phyloP scores from a whole-genome alignment of 2,888 invertebrate species.

The Sisyra nigra region DNA sequence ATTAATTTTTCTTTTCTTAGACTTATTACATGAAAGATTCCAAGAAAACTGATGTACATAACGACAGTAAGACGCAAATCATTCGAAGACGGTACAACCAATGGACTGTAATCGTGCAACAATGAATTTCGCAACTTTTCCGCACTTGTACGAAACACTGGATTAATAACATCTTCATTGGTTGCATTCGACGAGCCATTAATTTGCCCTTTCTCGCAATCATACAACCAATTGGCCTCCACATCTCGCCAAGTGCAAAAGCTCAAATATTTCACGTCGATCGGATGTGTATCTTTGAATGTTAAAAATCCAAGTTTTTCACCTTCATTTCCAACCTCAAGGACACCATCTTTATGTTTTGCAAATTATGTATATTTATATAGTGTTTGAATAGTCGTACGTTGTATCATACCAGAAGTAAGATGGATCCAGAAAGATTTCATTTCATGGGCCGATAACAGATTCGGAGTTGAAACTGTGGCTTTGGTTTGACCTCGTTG shows the following conservation, averaged over 20 bases:
- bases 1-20: too few species aligned
- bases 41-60: too few species aligned
- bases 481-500: conserved; percentile 38
- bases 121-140: conserved; percentile 36
- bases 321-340: conserved; percentile 46
- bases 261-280: conserved; percentile 47
- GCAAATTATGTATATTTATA: not conserved
- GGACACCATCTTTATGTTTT: conserved; percentile 33
- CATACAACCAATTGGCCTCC: conserved; percentile 50
- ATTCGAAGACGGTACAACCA: conserved; percentile 19
- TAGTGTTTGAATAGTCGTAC: not conserved
- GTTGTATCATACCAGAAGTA: conserved; percentile 28
- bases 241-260: conserved; percentile 51
- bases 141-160: conserved; percentile 19
- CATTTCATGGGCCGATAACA: conserved; percentile 43
- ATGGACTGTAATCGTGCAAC: conserved; percentile 31
- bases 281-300: conserved; percentile 39
- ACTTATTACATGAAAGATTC: too few species aligned
- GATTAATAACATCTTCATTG: conserved; percentile 26
- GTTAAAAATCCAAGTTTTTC: conserved; percentile 38
- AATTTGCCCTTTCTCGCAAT: conserved; percentile 28
- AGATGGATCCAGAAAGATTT: conserved; percentile 50
- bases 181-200: conserved; percentile 7
- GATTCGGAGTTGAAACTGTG: conserved; percentile 33
- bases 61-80: too few species aligned